Evolutionary conservation across 2,113 vertebrate species (phyloP).

Genomic region (Nesogale talazaci): DNA sequence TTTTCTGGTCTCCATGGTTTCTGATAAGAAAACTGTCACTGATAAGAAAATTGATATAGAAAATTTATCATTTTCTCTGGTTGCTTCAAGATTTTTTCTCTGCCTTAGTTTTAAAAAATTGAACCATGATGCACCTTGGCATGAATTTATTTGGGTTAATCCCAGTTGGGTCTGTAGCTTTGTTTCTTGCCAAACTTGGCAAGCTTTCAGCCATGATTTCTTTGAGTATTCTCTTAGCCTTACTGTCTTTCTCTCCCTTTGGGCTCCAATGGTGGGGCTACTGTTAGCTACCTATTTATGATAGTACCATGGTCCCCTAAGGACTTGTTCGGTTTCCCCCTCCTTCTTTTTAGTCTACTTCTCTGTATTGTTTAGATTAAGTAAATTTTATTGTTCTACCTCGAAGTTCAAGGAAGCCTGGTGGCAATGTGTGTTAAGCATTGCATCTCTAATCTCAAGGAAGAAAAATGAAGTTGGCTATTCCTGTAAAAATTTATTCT

Average conservation of each 20-base stretch:
- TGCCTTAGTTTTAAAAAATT: background rate
- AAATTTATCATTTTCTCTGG: background rate
- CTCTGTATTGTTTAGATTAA: background rate
- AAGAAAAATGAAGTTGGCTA: too few species aligned
- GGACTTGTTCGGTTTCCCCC: background rate
- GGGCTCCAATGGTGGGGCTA: background rate
- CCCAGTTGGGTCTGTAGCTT: background rate
- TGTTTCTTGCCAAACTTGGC: background rate
- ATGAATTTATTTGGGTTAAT: background rate
- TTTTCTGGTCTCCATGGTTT: background rate
- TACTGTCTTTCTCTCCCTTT: slow-evolving; percentile 6
- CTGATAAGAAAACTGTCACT: background rate
- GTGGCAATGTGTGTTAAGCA: too few species aligned
- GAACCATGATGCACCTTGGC: background rate
- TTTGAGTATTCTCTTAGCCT: too few species aligned
- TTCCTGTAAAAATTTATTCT: too few species aligned
- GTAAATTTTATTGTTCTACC: background rate
- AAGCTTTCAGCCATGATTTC: background rate
- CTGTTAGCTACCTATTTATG: background rate
- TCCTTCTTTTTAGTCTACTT: background rate
- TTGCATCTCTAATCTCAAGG: too few species aligned
- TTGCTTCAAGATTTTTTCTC: background rate
- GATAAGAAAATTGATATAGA: background rate
- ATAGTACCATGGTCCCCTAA: background rate
- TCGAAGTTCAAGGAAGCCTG: background rate